phyloP scores from a whole-genome alignment of 92 coral and sea anemone genomes.

The Parazoanthus swiftii region DNA sequence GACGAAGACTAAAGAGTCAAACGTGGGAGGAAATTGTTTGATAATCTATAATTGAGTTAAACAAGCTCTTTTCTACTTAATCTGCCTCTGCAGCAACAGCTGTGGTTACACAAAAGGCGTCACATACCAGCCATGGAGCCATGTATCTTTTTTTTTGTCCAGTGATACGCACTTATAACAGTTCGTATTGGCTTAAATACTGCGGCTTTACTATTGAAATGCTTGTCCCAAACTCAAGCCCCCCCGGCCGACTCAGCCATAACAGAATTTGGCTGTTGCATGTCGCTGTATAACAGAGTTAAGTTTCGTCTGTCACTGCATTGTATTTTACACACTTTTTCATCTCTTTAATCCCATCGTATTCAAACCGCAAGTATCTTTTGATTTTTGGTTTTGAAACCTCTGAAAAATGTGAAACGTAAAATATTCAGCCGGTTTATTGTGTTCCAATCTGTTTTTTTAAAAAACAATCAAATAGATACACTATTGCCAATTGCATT shows the following conservation, averaged over 20 bases:
- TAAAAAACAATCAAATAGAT: no score
- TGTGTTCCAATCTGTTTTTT: no score
- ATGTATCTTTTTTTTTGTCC: no score
- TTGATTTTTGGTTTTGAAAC: no score
- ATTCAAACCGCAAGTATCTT: no score
- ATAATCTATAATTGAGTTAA: background rate
- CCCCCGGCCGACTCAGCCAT: background rate
- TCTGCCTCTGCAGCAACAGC: background rate
- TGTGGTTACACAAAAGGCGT: background rate
- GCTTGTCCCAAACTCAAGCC: background rate
- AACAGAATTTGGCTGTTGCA: no score
- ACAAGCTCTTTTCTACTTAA: background rate
- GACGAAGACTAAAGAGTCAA: background rate
- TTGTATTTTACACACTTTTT: no score
- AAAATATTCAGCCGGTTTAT: no score
- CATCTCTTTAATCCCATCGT: no score
- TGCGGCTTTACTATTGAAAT: background rate
- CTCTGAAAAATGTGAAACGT: no score
- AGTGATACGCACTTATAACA: background rate
- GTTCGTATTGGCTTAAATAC: background rate
- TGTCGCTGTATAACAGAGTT: background rate
- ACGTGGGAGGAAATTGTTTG: background rate
- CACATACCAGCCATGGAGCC: background rate
- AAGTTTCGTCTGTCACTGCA: no score
- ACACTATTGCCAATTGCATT: no score